Evolutionary conservation across 2,888 invertebrate species (phyloP).

Genomic region (Myopa testacea): DNA sequence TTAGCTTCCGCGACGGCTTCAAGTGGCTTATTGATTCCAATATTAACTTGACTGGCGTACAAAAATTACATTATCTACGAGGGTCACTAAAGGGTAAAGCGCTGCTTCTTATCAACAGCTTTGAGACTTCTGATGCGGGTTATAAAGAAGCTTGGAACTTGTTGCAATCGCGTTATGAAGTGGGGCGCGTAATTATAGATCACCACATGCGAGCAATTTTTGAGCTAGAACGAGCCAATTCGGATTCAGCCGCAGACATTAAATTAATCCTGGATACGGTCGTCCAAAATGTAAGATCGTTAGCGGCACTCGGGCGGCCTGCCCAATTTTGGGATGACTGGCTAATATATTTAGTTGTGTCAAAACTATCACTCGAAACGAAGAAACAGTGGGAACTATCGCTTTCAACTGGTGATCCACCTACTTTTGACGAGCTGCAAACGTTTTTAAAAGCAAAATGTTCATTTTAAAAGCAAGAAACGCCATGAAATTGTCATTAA

Average conservation of each 20-base stretch:
- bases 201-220: too few species aligned
- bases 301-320: too few species aligned
- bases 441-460: neutral
- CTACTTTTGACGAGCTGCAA: neutral
- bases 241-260: slow-evolving; percentile 4
- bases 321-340: too few species aligned
- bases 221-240: too few species aligned
- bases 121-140: slow-evolving; percentile 1
- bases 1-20: neutral
- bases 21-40: slow-evolving; percentile 1
- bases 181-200: slow-evolving; percentile 12
- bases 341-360: too few species aligned
- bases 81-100: slow-evolving; percentile 6
- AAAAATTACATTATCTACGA: slow-evolving; percentile 8
- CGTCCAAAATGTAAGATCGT: too few species aligned
- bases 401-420: slow-evolving; percentile 4
- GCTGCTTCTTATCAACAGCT: neutral
- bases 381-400: too few species aligned
- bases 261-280: too few species aligned
- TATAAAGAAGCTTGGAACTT: slow-evolving; percentile 27
- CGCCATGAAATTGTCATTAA: too few species aligned
- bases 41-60: neutral
- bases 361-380: too few species aligned
- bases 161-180: neutral
- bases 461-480: too few species aligned